Evolutionary conservation across 2,113 vertebrate genomes (phyloP).

Genomic region (Psephotus haematonotus): DNA sequence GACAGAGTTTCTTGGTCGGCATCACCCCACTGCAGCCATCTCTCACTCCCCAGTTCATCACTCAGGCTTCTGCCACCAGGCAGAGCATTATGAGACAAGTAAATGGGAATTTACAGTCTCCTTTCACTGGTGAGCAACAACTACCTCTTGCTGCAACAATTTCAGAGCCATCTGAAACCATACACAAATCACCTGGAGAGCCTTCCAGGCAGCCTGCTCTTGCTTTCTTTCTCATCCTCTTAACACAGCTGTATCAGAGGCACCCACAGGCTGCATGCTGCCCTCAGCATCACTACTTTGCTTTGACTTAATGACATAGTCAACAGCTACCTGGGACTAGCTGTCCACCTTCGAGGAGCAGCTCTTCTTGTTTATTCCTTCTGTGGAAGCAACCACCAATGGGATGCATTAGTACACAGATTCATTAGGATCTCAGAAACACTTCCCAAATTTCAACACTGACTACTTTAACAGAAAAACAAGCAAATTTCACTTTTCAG

Average conservation of each 20-base stretch:
- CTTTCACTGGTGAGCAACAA: background rate
- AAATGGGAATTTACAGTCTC: background rate
- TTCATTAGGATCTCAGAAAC: background rate
- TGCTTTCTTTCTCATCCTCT: background rate
- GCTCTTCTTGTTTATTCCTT: background rate
- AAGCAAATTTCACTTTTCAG: background rate
- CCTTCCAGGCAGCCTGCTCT: background rate
- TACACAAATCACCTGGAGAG: background rate
- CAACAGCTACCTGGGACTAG: background rate
- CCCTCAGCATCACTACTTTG: background rate
- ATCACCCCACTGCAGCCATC: background rate
- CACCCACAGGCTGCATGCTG: rapidly evolving
- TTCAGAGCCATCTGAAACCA: background rate
- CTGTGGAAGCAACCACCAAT: background rate
- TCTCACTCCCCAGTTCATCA: background rate
- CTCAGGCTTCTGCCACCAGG: background rate
- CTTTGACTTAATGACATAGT: background rate
- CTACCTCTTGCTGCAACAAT: background rate
- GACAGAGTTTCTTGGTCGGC: rapidly evolving
- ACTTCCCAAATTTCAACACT: background rate
- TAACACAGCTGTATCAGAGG: background rate
- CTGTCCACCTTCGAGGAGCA: background rate
- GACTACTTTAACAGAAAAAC: background rate
- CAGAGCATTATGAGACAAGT: background rate
- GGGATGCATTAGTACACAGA: background rate